Evolutionary conservation across 2,113 vertebrate genomes (phyloP).

Genomic region (Saimiri boliviensis): DNA sequence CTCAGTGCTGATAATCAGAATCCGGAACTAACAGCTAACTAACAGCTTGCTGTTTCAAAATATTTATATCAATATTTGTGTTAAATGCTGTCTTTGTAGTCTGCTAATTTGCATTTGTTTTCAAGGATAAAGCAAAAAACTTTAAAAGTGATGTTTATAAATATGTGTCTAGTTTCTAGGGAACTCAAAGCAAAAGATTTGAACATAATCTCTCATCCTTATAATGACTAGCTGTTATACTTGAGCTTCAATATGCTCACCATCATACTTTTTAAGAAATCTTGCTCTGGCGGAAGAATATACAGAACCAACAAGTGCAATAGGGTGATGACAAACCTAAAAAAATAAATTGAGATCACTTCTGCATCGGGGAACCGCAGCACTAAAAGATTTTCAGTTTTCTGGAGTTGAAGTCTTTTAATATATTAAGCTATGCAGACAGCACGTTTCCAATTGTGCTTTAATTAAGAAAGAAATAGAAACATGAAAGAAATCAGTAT

Average conservation of each 20-base stretch:
- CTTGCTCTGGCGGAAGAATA: background rate
- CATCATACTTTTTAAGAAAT: background rate
- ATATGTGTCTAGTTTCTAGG: background rate
- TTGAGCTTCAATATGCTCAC: background rate
- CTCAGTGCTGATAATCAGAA: background rate
- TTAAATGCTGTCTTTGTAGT: slow-evolving; percentile 46
- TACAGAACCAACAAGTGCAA: background rate
- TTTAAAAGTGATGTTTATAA: slow-evolving; percentile 26
- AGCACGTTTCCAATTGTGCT: background rate
- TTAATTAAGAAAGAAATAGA: background rate
- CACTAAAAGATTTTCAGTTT: background rate
- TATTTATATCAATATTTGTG: slow-evolving; percentile 51
- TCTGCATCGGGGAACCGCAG: background rate
- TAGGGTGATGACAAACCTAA: background rate
- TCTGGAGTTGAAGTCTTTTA: background rate
- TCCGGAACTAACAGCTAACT: slow-evolving; percentile 9
- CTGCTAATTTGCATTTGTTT: slow-evolving; percentile 50
- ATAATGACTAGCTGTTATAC: background rate
- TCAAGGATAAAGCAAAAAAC: slow-evolving; percentile 36
- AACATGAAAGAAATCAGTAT: background rate
- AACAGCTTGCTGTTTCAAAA: slow-evolving; percentile 45
- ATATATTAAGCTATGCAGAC: background rate
- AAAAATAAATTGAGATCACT: background rate
- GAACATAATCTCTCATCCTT: background rate
- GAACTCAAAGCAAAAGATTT: background rate